These are phyloP conservation scores for Bungarus multicinctus DNA, from an alignment of 2,113 vertebrate genomes.

Conservation along the genomic window DNA sequence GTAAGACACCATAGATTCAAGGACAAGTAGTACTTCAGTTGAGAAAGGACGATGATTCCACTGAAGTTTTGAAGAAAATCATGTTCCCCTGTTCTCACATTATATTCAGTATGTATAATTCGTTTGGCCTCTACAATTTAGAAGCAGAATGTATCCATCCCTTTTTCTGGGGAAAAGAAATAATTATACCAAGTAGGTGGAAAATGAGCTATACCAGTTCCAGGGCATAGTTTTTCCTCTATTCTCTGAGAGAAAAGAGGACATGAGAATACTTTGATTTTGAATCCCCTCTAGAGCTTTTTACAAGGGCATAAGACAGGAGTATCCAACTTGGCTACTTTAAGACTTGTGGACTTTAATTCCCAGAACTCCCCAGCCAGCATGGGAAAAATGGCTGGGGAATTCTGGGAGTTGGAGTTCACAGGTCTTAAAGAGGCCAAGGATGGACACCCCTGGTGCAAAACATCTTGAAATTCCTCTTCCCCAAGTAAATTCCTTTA, in stretches of 20 bases:
- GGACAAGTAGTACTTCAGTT: background rate
- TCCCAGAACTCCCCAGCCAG: background rate
- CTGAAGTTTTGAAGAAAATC: background rate
- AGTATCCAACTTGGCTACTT: background rate
- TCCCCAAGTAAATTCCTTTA: background rate
- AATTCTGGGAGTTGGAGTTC: background rate
- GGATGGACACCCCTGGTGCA: background rate
- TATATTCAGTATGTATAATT: background rate
- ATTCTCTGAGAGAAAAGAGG: background rate
- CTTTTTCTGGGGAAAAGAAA: background rate
- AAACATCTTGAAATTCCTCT: background rate
- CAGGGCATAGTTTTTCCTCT: background rate
- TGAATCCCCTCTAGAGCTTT: background rate
- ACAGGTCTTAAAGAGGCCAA: background rate
- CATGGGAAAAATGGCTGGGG: background rate
- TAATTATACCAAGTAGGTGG: background rate
- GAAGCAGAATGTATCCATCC: background rate
- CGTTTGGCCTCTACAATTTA: background rate
- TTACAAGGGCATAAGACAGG: background rate
- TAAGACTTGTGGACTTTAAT: background rate
- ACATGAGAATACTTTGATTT: background rate
- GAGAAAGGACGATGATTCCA: no score
- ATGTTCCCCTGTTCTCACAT: background rate
- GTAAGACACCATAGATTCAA: no score
- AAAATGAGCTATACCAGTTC: background rate